Percentiles rank a stretch among this genome's conserved stretches.
phyloP scores from a whole-genome alignment of 2,113 vertebrate species.

The Rhizomys pruinosus region DNA sequence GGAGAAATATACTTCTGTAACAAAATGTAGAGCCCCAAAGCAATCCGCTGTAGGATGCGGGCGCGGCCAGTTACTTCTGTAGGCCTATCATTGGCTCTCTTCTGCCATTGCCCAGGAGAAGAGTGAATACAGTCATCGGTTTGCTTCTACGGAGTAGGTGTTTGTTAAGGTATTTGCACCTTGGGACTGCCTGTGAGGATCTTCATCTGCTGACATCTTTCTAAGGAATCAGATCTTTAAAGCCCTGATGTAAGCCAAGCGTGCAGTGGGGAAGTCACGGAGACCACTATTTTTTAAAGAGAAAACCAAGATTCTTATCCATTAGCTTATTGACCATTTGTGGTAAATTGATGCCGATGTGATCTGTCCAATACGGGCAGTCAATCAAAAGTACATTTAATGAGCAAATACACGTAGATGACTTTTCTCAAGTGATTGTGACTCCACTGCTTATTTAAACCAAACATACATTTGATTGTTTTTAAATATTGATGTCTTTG shows the following conservation, averaged over 20 bases:
- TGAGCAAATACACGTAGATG: slow-evolving; percentile 39
- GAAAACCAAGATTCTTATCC: neutral
- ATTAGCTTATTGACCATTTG: slow-evolving; percentile 11
- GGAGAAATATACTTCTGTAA: neutral
- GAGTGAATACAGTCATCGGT: neutral
- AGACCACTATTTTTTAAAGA: slow-evolving; percentile 40
- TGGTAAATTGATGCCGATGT: slow-evolving; percentile 1
- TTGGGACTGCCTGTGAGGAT: neutral
- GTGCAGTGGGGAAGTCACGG: neutral
- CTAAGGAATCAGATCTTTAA: slow-evolving; percentile 31
- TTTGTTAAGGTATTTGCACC: neutral
- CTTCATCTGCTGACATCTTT: neutral
- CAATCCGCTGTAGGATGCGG: neutral
- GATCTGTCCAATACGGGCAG: neutral
- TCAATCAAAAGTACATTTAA: slow-evolving; percentile 36
- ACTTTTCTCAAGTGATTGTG: slow-evolving; percentile 57
- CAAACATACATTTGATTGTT: slow-evolving; percentile 85
- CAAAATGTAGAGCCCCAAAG: neutral
- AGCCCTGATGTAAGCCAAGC: neutral
- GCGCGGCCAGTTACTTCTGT: neutral
- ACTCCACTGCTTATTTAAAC: slow-evolving; percentile 80
- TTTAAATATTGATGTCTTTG: slow-evolving; percentile 88
- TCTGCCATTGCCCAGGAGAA: neutral
- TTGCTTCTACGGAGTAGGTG: neutral
- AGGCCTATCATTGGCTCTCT: neutral